Base-by-base conservation (phyloP, 1,140 invertebrate species). In the Atta cephalotes region DNA sequence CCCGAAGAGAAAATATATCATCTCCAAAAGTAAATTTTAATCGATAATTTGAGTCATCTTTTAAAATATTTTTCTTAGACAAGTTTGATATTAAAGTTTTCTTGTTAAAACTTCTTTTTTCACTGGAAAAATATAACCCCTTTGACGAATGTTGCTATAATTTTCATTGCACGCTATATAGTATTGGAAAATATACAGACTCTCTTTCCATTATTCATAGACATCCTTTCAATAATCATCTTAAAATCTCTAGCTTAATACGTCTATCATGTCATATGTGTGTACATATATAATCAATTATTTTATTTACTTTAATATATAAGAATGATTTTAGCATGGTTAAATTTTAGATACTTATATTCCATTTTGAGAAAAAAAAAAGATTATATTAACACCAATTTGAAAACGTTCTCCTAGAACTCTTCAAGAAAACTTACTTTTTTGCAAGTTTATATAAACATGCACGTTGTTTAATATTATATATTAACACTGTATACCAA, bases 301-400 rank as follows among this genome's bases (percentile, higher is more conserved):
- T 66, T 63, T 79, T 18, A 87, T 74, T 85, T 66, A 25, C 51
- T 74, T 89, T 74, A 88, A 89, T 85, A 60, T 62, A 70, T 49
- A 71, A 39, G n/a, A 70, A 39, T 58, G 78, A 81, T 71, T 70
- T 39, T 21, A 53, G 49, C 35, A 70, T 71, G 49, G 65, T 5
- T n/a, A 81, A 71, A 56, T 9, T 81, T 56, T 31, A 53, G 35
- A 51, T 68, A 68, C 9, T 70, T 28, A 14, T 28, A 25, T 16
- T 5, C 39, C 39, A 49, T 45, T 49, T 21, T 39, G 35, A 39
- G n/a, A 6, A 49, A 10, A 70, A 70, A 49, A 70, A 51, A 70
- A 70, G 49, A 16, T 45, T 45, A 45, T 2, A 70, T 28, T 66
- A 70, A 6, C 0, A 51, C 6, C 51, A 2, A 49, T 25, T 5